Percentiles rank a stretch among this genome's conserved stretches.
Conservation (phyloP, 2,888 invertebrate genomes). For the Nephrotoma guestfalica region DNA sequence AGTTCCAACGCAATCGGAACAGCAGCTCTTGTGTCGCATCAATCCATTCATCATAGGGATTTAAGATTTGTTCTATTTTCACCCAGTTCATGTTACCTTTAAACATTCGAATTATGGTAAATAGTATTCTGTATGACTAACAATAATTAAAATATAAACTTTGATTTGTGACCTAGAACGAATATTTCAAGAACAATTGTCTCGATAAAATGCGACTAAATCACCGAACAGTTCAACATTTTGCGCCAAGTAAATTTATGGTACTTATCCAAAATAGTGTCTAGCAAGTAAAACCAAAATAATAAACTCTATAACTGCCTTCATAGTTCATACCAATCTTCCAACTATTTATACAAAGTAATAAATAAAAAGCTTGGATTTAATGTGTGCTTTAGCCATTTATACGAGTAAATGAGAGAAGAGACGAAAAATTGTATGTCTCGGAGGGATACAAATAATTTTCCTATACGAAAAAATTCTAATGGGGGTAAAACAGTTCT, state of each 20-base stretch:
- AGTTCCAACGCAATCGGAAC: no score
- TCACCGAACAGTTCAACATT: neutral
- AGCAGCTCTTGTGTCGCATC: no score
- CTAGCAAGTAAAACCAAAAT: neutral
- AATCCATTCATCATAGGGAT: no score
- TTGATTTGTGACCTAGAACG: neutral
- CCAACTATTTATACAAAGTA: neutral
- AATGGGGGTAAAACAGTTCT: neutral
- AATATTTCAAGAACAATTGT: neutral
- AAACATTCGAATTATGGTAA: no score
- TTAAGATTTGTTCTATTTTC: no score
- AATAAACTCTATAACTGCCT: neutral
- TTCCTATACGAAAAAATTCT: neutral
- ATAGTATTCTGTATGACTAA: no score
- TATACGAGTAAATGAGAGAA: neutral
- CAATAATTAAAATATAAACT: no score
- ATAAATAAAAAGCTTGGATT: neutral
- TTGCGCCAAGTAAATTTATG: neutral
- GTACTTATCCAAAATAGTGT: neutral
- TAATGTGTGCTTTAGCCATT: neutral
- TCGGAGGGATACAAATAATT: neutral
- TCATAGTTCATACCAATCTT: neutral
- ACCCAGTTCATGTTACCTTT: no score
- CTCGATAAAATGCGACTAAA: neutral
- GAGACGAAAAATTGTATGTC: neutral